phyloP scores from a whole-genome alignment of 2,113 vertebrate species.

The Opisthocomus hoazin region DNA sequence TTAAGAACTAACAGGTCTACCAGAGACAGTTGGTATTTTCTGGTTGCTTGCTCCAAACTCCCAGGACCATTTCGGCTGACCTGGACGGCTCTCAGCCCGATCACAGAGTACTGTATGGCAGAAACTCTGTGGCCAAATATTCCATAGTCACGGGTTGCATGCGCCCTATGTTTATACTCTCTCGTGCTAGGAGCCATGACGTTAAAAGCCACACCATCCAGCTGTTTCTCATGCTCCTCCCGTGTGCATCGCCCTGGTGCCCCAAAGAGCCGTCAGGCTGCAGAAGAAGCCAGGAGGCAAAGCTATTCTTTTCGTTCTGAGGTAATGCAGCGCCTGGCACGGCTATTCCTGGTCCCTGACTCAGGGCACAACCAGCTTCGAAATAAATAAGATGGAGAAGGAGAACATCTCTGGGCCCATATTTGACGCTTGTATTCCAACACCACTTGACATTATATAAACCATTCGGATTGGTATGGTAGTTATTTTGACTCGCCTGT shows the following conservation, averaged over 20 bases:
- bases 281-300: not conserved
- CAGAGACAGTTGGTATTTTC: not conserved
- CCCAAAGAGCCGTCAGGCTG: not conserved
- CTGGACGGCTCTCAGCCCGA: fast-evolving
- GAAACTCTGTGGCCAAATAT: not conserved
- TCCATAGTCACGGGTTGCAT: not conserved
- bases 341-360: slow-evolving; percentile 13
- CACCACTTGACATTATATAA: slow-evolving; percentile 6
- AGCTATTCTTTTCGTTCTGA: not conserved
- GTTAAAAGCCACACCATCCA: fast-evolving
- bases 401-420: not conserved
- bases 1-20: not conserved
- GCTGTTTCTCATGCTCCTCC: not conserved
- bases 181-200: not conserved
- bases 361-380: not conserved
- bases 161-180: not conserved
- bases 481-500: slow-evolving; percentile 25
- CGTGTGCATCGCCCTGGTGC: fast-evolving
- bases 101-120: not conserved
- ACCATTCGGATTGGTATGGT: not conserved
- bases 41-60: not conserved
- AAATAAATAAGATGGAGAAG: slow-evolving; percentile 23
- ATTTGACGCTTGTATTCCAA: slow-evolving; percentile 22
- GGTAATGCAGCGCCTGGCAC: fast-evolving
- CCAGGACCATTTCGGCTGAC: not conserved